Evolutionary conservation across 1,140 invertebrate genomes (phyloP).

Genomic region (Conus ventricosus): DNA sequence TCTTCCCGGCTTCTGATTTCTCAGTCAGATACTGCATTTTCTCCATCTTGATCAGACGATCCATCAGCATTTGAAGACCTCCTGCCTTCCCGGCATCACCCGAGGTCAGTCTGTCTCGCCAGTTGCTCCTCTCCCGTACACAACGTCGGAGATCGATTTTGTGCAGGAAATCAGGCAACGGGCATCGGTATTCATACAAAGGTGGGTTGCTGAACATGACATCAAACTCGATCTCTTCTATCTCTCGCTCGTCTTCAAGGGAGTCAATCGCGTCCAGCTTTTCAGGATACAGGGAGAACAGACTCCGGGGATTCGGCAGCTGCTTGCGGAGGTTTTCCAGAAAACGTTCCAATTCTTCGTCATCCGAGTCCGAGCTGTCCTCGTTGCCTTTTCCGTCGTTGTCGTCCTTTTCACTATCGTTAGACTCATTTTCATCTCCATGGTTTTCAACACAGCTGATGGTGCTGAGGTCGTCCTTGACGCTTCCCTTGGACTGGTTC

Average conservation of each 20-base stretch:
- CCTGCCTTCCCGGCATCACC: not conserved
- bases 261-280: constrained; percentile 60
- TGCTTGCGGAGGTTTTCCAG: constrained; percentile 52
- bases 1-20: constrained; percentile 62
- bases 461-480: constrained; percentile 56
- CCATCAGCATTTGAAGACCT: constrained; percentile 50
- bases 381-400: constrained; percentile 49
- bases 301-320: constrained; percentile 44
- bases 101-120: constrained; percentile 53
- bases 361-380: constrained; percentile 47
- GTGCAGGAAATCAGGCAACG: constrained; percentile 54
- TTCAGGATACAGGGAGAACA: constrained; percentile 61
- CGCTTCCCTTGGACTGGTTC: not conserved
- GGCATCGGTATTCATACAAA: constrained; percentile 59
- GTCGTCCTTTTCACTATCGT: constrained; percentile 46
- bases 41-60: constrained; percentile 65
- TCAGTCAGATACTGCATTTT: constrained; percentile 62
- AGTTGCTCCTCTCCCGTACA: constrained; percentile 54
- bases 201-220: constrained; percentile 56
- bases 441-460: constrained; percentile 51
- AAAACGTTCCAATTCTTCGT: constrained; percentile 57
- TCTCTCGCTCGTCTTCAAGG: constrained; percentile 58
- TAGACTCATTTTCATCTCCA: not conserved
- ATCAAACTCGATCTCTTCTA: constrained; percentile 62
- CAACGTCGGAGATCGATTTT: constrained; percentile 60